Conservation (phyloP, 2,888 invertebrate genomes). For the Abrostola tripartita region DNA sequence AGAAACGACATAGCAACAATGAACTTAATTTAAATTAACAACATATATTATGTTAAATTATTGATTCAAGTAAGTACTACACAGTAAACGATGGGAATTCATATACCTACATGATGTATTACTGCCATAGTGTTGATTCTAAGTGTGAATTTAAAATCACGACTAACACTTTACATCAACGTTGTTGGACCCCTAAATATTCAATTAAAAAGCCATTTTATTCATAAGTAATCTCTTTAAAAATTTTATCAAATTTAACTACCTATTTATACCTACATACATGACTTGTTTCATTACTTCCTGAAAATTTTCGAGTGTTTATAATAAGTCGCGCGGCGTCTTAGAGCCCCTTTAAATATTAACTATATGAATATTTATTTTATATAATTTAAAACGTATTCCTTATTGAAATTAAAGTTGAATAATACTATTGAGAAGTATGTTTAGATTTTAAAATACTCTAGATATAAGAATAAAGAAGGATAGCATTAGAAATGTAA, state of each 20-base stretch:
- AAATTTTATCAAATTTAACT: conserved; percentile 86
- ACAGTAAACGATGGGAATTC: conserved; percentile 14
- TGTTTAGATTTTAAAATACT: background rate
- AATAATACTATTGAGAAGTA: conserved; percentile 1
- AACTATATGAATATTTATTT: conserved; percentile 18
- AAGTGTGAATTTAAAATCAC: conserved; percentile 64
- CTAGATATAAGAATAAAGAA: conserved; percentile 23
- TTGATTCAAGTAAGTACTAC: conserved; percentile 30
- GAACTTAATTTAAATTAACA: conserved; percentile 46
- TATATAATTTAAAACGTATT: background rate
- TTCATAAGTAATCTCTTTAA: conserved; percentile 86
- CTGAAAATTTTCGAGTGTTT: conserved; percentile 76
- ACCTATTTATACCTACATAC: conserved; percentile 82
- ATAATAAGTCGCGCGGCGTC: conserved; percentile 79
- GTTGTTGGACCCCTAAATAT: conserved; percentile 86
- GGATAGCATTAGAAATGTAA: conserved; percentile 16
- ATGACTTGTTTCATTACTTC: conserved; percentile 75
- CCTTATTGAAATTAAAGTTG: background rate
- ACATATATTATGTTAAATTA: conserved; percentile 30
- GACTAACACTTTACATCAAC: conserved; percentile 74
- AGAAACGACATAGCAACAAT: conserved; percentile 48
- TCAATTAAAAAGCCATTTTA: conserved; percentile 85
- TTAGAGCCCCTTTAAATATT: conserved; percentile 58
- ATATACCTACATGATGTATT: conserved; percentile 42
- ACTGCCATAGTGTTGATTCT: conserved; percentile 57